Conservation (phyloP, 2,113 vertebrate genomes). For the Brachionichthys hirsutus region DNA sequence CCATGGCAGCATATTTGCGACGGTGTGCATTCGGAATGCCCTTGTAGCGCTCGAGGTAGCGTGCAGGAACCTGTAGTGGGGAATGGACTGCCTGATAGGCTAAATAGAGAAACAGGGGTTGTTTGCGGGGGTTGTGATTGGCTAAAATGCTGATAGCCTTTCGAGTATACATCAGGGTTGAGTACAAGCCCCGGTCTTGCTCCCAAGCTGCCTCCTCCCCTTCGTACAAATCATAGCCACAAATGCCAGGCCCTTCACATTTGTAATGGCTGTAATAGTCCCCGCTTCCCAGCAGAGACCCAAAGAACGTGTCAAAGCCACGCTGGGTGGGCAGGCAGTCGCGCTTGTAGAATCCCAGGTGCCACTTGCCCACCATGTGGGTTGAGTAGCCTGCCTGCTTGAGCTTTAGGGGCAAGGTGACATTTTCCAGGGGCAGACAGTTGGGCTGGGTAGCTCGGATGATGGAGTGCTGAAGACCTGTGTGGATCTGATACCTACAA, state of each 20-base stretch:
- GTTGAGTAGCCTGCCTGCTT: slow-evolving; percentile 92
- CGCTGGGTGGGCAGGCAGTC: slow-evolving; percentile 93
- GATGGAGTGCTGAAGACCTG: slow-evolving; percentile 95
- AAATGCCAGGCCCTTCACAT: slow-evolving; percentile 90
- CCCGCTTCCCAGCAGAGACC: slow-evolving; percentile 91
- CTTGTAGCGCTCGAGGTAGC: slow-evolving; percentile 89
- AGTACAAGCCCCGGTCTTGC: slow-evolving; percentile 88
- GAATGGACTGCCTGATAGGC: slow-evolving; percentile 97
- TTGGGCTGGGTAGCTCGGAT: slow-evolving; percentile 93
- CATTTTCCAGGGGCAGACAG: slow-evolving; percentile 91
- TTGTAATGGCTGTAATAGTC: slow-evolving; percentile 98
- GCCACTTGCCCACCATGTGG: slow-evolving; percentile 99
- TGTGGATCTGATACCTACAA: slow-evolving; percentile 96
- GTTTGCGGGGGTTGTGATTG: slow-evolving; percentile 80
- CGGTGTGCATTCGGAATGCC: slow-evolving; percentile 89
- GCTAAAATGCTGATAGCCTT: slow-evolving; percentile 87
- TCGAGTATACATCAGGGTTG: slow-evolving; percentile 93
- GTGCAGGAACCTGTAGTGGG: slow-evolving; percentile 89
- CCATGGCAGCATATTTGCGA: slow-evolving; percentile 93
- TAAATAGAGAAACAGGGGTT: slow-evolving; percentile 90
- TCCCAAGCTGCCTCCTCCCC: slow-evolving; percentile 94
- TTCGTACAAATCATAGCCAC: slow-evolving; percentile 93
- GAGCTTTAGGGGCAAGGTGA: slow-evolving; percentile 93
- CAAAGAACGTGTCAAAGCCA: slow-evolving; percentile 95
- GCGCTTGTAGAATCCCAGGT: slow-evolving; percentile 94